Evolutionary conservation across 1,140 invertebrate species (phyloP).

Genomic region (Metaphire vulgaris): DNA sequence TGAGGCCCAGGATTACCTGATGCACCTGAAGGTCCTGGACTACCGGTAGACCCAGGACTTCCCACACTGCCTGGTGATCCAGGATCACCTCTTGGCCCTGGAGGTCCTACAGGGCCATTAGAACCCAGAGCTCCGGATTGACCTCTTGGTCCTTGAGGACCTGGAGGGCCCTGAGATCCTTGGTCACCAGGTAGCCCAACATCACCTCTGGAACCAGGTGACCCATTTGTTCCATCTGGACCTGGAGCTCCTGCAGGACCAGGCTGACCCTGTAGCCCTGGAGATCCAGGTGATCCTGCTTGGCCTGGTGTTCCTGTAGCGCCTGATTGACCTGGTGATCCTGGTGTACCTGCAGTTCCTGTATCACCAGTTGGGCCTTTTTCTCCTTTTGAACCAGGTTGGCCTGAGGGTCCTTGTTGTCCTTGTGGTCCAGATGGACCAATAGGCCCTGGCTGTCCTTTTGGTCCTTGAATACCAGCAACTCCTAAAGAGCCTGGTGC

Average conservation of each 20-base stretch:
- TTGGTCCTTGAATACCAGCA: slow-evolving; percentile 5
- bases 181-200: neutral
- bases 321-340: slow-evolving; percentile 17
- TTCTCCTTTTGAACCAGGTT: slow-evolving; percentile 24
- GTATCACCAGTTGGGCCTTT: slow-evolving; percentile 19
- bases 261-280: slow-evolving; percentile 26
- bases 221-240: slow-evolving; percentile 13
- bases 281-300: slow-evolving; percentile 15
- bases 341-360: slow-evolving; percentile 25
- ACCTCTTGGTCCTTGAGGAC: slow-evolving; percentile 9
- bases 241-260: slow-evolving; percentile 28
- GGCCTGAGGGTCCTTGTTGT: slow-evolving; percentile 17
- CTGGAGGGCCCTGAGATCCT: slow-evolving; percentile 4
- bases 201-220: neutral
- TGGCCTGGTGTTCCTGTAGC: slow-evolving; percentile 5
- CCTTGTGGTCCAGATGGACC: slow-evolving; percentile 16
- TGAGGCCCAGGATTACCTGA: slow-evolving; percentile 7
- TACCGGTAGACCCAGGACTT: slow-evolving; percentile 8
- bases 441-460: slow-evolving; percentile 3
- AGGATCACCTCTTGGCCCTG: slow-evolving; percentile 12
- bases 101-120: slow-evolving; percentile 8
- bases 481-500: slow-evolving; percentile 16
- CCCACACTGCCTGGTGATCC: slow-evolving; percentile 12
- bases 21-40: slow-evolving; percentile 12
- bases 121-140: neutral